Base-by-base conservation (phyloP, 2,113 vertebrate species). In the Gnathonemus longibarbis region DNA sequence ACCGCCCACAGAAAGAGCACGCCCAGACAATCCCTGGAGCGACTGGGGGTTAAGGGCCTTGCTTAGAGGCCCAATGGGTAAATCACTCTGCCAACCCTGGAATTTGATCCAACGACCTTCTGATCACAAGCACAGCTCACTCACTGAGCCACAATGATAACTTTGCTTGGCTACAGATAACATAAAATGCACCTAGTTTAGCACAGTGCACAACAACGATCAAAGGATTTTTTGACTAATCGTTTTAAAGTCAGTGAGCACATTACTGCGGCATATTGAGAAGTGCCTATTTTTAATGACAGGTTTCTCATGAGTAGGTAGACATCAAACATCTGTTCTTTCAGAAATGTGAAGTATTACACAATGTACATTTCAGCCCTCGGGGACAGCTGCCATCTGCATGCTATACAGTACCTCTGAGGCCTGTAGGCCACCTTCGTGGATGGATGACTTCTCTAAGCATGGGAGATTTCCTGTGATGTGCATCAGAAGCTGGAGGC, bases 241-340 rank as follows among this genome's bases (percentile, higher is more conserved):
- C 31, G 6, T 80, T 80, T 80, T 42, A 42, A 80, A 80, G 6
- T 80, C 11, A 5, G 42, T 17, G 31, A 39, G 13, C 70, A 77
- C 70, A 77, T 77, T 77, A 77, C 19, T 13, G 27, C 31, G 39
- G 58, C 24, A 66, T 66, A 66, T 66, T 70, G 62, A 27, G n/a
- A 13, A 83, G 15, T 21, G 15, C 39, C 35, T 24, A n/a, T 84
- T 21, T 80, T 49, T 74, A 88, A 74, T 35, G 70, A n/a, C 48
- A 45, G 27, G 27, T 89, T 31, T 83, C 74, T 83, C 70, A 52
- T 83, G 46, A 89, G 48, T 5, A 83, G 49, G 66, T 70, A 27
- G 70, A n/a, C 53, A 42, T 31, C 62, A 27, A 84, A 89, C 84
- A 87, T 48, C 84, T 87, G 58, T 27, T 87, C 80, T 85, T 10